Conservation (phyloP, 2,113 vertebrate genomes). For the Pelusios castaneus region DNA sequence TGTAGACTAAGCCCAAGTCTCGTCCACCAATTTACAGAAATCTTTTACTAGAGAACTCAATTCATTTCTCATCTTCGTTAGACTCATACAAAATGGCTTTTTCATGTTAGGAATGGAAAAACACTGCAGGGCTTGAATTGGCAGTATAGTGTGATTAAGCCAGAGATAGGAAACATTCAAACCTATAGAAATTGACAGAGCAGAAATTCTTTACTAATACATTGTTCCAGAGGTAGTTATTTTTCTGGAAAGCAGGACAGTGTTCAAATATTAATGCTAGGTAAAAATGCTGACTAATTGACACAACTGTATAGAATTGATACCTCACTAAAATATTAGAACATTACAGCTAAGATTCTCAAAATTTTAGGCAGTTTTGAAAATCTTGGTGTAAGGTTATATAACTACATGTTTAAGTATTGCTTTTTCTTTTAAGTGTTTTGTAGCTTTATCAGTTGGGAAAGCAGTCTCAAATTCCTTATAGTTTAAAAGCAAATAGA, state of each 20-base stretch:
- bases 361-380: neutral
- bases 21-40: slow-evolving; percentile 7
- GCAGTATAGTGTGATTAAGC: neutral
- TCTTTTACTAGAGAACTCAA: neutral
- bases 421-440: neutral
- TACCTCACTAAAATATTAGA: neutral
- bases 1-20: neutral
- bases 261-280: neutral
- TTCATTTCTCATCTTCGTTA: neutral
- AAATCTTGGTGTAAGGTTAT: neutral
- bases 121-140: neutral
- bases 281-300: fast-evolving
- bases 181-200: slow-evolving; percentile 21
- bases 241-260: slow-evolving; percentile 10
- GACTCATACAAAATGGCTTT: slow-evolving; percentile 27
- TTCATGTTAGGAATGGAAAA: slow-evolving; percentile 22
- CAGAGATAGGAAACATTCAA: neutral
- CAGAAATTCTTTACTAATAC: neutral
- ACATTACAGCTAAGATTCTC: neutral
- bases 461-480: neutral
- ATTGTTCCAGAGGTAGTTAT: neutral
- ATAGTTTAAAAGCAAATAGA: neutral
- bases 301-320: neutral
- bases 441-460: neutral
- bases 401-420: neutral